Base-by-base conservation (phyloP, 1,140 invertebrate species). In the Ridgeia piscesae region DNA sequence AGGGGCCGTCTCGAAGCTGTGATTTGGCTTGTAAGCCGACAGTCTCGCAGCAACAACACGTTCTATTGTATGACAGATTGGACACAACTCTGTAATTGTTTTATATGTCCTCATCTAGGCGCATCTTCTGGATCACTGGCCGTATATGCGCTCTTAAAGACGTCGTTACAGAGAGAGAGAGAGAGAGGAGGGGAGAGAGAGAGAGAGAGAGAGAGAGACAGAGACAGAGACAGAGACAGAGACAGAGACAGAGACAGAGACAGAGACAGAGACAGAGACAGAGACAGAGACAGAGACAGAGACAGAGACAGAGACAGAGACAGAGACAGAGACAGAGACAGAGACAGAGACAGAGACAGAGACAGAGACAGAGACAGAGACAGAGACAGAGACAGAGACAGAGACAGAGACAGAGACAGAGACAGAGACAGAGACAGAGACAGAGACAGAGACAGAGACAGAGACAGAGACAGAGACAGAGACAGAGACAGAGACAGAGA, bases 361-460 rank as follows among this genome's bases (percentile, higher is more conserved):
- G 90, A 91, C 8, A 33, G 90, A 33, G 89, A 33, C 4, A 89
- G 33, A 89, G 89, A 89, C 4, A 89, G 33, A 89, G 4, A 89
- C 4, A 89, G 89, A 89, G 33, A 89, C 4, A 89, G 33, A 89
- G 89, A 89, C 33, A 89, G 89, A 89, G 89, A 89, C 4, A 89
- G 33, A 89, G 89, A 89, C 4, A 89, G 89, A 14, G 4, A 89
- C 4, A 89, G 89, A 91, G n/a, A 91, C 8, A 91, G 90, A 91
- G n/a, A 91, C 34, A 91, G n/a, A 91, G 90, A 91, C 34, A 91
- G n/a, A 91, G 90, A 91, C 1, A 91, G 90, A 91, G n/a, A 91
- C 8, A 91, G 90, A 91, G 1, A 91, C 8, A 91, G n/a, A 91
- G 90, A 91, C 1, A 91, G 90, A 91, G 90, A 91, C 1, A 91